Evolutionary conservation across 2,888 invertebrate species (phyloP), one percentile per base, ranked within the genome.

Genomic region (Spisula solida): DNA sequence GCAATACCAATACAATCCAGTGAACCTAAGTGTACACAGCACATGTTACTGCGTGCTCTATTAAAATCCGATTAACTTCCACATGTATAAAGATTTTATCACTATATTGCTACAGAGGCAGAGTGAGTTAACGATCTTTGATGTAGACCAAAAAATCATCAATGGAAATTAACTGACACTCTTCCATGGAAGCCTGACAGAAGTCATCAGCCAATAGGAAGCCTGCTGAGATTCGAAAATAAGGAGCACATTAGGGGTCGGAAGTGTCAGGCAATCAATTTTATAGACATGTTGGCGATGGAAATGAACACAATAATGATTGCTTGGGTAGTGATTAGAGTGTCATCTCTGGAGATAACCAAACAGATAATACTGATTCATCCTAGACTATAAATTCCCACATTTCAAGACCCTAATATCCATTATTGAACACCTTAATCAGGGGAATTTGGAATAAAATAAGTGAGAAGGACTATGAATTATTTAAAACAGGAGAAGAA

Each of bases 21-120:
- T 31, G 75, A 75, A 75, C 75, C 29, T 31, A 31, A 31, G 34
- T 34, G 41, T 14, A 75, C 34, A 34, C 1, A 75, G 31, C 75
- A 75, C 75, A 75, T 75, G 75, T 31, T 75, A 75, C 75, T 18
- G 2, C 14, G 5, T 34, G 75, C 75, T 75, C 75, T 34, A 75
- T 75, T 75, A 75, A 75, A 75, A 75, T 34, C 75, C 75, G 75
- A 75, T 75, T 75, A 75, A 75, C 75, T 34, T 34, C 75, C 2
- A 75, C 29, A 75, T 75, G 75, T 31, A 34, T 75, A 34, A 60
- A 34, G 31, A 75, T 75, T 34, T 75, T 34, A 75, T 34, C 75
- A 75, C 34, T 18, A 75, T 34, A 41, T 41, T 75, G 31, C 5
- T 75, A 75, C 31, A 75, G 75, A 34, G 75, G 75, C 75, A 75